These are phyloP conservation scores for Portunus trituberculatus DNA, from an alignment of 1,140 invertebrate genomes.

Conservation along the genomic window DNA sequence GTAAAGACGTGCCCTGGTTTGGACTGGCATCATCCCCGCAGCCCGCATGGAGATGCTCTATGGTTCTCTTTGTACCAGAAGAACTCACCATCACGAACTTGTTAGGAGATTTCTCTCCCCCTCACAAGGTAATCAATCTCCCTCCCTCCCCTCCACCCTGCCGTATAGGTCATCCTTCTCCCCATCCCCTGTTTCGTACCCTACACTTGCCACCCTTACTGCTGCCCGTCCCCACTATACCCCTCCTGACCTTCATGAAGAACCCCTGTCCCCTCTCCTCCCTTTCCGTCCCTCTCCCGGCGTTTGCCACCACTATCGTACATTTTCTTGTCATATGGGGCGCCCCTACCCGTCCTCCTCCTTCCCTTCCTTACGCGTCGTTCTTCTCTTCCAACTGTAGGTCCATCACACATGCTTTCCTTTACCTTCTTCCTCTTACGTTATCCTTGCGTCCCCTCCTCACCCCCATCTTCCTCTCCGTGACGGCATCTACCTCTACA, in stretches of 20 bases:
- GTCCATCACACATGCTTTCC: not conserved
- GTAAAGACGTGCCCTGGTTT: too few species aligned
- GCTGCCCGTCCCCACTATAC: conserved; percentile 29
- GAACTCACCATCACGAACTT: conserved; percentile 11
- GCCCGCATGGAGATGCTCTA: not conserved
- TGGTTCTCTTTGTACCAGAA: not conserved
- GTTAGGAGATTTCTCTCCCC: not conserved
- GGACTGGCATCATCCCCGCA: too few species aligned
- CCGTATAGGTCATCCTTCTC: not conserved
- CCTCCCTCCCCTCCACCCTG: not conserved
- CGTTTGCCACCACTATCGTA: not conserved
- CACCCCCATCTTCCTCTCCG: not conserved
- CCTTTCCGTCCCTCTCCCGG: not conserved
- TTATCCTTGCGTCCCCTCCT: not conserved
- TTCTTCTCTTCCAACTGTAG: not conserved
- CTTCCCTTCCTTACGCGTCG: not conserved
- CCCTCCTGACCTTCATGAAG: not conserved
- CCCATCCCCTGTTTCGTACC: not conserved
- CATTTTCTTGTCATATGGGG: conserved; percentile 21
- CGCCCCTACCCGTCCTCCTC: not conserved
- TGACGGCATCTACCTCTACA: conserved; percentile 31
- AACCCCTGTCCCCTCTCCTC: not conserved
- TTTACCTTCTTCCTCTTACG: not conserved
- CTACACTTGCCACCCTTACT: not conserved
- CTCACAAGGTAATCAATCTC: conserved; percentile 18